phyloP scores from a whole-genome alignment of 2,113 vertebrate genomes.

The Saguinus imperator region DNA sequence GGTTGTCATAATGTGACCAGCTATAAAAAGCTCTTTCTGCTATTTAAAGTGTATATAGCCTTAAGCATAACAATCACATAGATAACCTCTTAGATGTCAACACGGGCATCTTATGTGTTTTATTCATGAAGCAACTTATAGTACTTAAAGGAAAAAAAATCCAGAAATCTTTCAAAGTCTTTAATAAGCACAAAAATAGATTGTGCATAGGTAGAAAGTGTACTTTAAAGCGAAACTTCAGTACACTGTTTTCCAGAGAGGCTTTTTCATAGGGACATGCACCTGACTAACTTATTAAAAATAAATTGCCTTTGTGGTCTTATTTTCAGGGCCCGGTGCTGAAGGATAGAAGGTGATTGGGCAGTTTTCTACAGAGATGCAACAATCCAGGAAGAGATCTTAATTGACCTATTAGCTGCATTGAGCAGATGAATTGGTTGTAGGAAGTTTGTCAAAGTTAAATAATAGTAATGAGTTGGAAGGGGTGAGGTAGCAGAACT shows the following conservation, averaged over 20 bases:
- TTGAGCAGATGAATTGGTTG: not conserved
- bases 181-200: not conserved
- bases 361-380: not conserved
- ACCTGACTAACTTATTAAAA: not conserved
- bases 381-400: not conserved
- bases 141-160: not conserved
- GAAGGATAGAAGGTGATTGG: not conserved
- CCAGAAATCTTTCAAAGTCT: not conserved
- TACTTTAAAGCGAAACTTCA: not conserved
- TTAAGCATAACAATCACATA: not conserved
- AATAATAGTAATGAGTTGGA: not conserved
- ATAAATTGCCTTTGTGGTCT: not conserved
- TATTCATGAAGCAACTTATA: not conserved
- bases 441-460: not conserved
- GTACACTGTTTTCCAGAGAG: not conserved
- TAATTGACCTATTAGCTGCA: not conserved
- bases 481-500: not conserved
- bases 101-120: not conserved
- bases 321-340: not conserved
- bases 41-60: not conserved
- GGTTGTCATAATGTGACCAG: not conserved
- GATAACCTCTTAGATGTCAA: not conserved
- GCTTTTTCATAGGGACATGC: not conserved
- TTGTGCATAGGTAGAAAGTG: not conserved
- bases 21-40: not conserved